Evolutionary conservation across 2,797 vertebrate genomes (phyloP).

Genomic region (Danio aesculapii): DNA sequence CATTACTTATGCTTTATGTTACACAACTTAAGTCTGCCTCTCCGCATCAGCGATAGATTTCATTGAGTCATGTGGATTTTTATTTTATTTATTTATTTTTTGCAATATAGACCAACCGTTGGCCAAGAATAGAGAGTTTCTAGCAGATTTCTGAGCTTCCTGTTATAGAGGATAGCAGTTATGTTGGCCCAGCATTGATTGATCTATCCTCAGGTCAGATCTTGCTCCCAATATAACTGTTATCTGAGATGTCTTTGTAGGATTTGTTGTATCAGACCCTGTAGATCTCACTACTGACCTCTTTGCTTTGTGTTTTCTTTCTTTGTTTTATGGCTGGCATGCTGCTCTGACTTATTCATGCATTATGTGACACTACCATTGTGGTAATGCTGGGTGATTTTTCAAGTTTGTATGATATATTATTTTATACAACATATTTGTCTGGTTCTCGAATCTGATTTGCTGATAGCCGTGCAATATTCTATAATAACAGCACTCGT

Average conservation of each 20-base stretch:
- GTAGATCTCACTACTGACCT: not conserved
- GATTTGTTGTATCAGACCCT: not conserved
- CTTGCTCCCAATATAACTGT: not conserved
- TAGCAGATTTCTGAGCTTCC: not conserved
- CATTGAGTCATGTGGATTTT: conserved; percentile 3
- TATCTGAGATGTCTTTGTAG: not conserved
- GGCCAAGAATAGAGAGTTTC: not conserved
- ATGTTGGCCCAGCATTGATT: conserved; percentile 16
- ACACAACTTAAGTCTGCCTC: not conserved
- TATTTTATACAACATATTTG: no score
- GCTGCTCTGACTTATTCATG: no score
- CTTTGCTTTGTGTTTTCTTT: not conserved
- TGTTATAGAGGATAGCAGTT: not conserved
- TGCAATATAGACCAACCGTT: not conserved
- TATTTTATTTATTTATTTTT: not conserved
- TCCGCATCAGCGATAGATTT: not conserved
- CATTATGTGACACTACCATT: no score
- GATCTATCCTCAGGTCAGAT: conserved; percentile 26
- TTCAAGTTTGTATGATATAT: no score
- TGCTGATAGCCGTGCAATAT: no score
- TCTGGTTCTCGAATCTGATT: no score
- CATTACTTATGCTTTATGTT: conserved; percentile 18
- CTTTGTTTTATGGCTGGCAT: not conserved
- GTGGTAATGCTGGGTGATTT: no score
- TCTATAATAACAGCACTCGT: no score